Percentiles rank a stretch among this genome's conserved stretches.
Evolutionary conservation across 2,888 invertebrate species (phyloP).

Genomic region (Ornithoptera alexandrae): DNA sequence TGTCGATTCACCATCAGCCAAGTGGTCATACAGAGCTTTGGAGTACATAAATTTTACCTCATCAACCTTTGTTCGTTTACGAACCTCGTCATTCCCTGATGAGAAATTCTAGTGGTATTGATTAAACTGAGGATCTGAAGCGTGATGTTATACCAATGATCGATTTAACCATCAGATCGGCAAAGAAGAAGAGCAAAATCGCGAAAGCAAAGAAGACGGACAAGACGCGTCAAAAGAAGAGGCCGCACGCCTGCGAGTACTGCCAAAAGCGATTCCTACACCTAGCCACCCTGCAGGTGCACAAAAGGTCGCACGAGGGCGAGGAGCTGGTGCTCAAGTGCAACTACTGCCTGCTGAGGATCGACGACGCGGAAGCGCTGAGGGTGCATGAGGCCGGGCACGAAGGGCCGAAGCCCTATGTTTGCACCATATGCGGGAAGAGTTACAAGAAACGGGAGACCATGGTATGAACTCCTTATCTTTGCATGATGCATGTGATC

Average conservation of each 20-base stretch:
- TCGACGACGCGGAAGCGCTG: conserved; percentile 39
- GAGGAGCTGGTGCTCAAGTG: conserved; percentile 51
- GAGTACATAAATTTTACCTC: too few relatives aligned
- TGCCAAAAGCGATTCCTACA: conserved; percentile 67
- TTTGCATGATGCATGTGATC: too few relatives aligned
- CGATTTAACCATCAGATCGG: background rate
- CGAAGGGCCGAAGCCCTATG: conserved; percentile 56
- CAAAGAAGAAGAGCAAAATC: conserved; percentile 33
- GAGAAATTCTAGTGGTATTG: too few relatives aligned
- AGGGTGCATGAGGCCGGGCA: conserved; percentile 54
- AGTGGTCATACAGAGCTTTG: too few relatives aligned
- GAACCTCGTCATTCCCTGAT: too few relatives aligned
- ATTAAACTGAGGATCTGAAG: too few relatives aligned
- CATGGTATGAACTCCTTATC: conserved; percentile 48
- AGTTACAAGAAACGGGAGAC: conserved; percentile 60
- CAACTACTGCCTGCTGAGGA: conserved; percentile 54
- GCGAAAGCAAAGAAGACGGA: conserved; percentile 19
- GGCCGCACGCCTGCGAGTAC: conserved; percentile 62
- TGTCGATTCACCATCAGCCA: too few relatives aligned
- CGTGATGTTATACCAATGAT: too few relatives aligned
- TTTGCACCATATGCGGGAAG: conserved; percentile 62
- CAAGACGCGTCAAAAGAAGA: conserved; percentile 37
- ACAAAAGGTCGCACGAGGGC: conserved; percentile 59
- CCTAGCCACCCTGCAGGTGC: conserved; percentile 60
- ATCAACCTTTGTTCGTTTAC: too few relatives aligned